Evolutionary conservation across 2,888 invertebrate species (phyloP), one percentile per base, ranked within the genome.

Genomic region (Nymphalis c-album): DNA sequence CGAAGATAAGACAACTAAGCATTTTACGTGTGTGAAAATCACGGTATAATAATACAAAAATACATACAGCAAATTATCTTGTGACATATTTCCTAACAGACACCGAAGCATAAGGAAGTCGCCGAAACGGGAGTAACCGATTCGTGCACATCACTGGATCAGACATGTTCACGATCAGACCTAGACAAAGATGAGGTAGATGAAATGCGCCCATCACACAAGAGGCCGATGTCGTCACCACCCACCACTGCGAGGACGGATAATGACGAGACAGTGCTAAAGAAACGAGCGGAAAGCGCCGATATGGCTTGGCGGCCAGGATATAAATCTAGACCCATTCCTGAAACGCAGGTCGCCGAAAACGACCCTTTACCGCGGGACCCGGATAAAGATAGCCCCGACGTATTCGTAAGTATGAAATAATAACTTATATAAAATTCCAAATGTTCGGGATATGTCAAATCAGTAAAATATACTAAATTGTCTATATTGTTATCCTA

Each of bases 311-410:
- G 83, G 2, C 74, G 84, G 10, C 82, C 86, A 0, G 83, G 80
- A 1, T 83, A 84, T 0, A 87, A 81, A 69, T 79, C 86, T 1
- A 84, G 87, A 51, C 90, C 92, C 5, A 90, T 91, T 17, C 88
- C 91, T 1, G 80, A 78, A 50, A 69, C 80, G 69, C 58, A 73
- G 8, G 67, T 71, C 10, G 76, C 78, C 1, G 79, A 74, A 22
- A 69, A 64, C 7, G 79, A 82, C 7, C 70, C 77, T 0, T 53
- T 84, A 1, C 92, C 91, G 0, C 81, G 77, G 69, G 87, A 93
- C 70, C 92, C 92, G 17, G 91, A 93, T 75, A 84, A 88, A 64
- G 91, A 92, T 68, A 86, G 80, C 70, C 86, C 90, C 22, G 79
- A 90, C 76, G 78, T 92, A 72, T 73, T 73, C 75, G 91, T 92